Base-by-base conservation (phyloP, 1,140 invertebrate genomes). In the Trachymyrmex septentrionalis region DNA sequence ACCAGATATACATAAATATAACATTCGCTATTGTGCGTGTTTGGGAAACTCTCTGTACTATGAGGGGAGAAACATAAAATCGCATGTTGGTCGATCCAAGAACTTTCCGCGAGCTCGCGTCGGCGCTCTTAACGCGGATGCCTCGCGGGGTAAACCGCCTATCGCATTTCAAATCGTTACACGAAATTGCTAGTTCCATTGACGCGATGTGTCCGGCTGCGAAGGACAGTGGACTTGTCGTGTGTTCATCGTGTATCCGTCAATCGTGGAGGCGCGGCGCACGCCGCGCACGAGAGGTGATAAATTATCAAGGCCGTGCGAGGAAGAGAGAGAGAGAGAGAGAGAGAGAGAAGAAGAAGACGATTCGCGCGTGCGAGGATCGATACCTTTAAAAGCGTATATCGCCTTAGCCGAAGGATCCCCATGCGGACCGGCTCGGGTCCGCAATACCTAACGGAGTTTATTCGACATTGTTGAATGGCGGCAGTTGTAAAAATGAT, bases 381-480 rank as follows among this genome's bases (percentile, higher is more conserved):
- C 90, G 88, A 92, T 92, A 89, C 89, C 77, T 92, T 92, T 92
- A 92, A 92, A 92, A 92, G 91, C 87, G 66, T 67, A 57, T n/a
- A 55, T 38, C 88, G 67, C 55, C 88, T 87, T 73, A 75, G 80
- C 76, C 86, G 69, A 73, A 84, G 88, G 92, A 93, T 94, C 93
- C 93, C 88, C 93, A 92, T 93, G 92, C 91, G 93, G 93, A 93
- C 92, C 82, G 72, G 73, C 44, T 71, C 63, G 66, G 80, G 30
- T 91, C 90, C 91, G 92, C 94, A 95, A 95, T 95, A 95, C 94
- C 94, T 95, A 95, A 94, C 93, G 94, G 94, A 95, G 92, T 95
- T 95, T 95, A 95, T 95, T 95, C 94, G 95, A 95, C 95, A 95
- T 95, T 95, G 95, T 95, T 95, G 93, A 94, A 95, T 95, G 94